These are phyloP conservation scores for Bellardia bayeri DNA, from an alignment of 2,888 invertebrate genomes.

Conservation along the genomic window DNA sequence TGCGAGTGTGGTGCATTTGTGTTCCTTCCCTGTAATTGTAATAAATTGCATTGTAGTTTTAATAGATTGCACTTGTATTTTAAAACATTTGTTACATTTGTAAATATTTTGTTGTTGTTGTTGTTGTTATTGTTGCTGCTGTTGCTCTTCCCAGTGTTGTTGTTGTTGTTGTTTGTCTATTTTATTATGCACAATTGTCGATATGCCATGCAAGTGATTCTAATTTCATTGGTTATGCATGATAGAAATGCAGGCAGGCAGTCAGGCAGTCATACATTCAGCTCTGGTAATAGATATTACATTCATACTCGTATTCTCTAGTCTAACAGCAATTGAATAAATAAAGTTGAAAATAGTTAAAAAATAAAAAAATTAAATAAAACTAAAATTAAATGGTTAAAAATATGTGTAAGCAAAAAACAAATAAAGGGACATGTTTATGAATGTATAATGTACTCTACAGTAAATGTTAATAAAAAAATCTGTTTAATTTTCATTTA, in stretches of 20 bases:
- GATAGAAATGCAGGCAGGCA: slow-evolving; percentile 61
- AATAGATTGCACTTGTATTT: slow-evolving; percentile 63
- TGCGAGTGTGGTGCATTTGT: slow-evolving; percentile 4
- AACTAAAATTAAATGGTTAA: slow-evolving; percentile 41
- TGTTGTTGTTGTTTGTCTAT: slow-evolving; percentile 32
- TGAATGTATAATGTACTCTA: neutral
- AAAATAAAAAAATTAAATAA: neutral
- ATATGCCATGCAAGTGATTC: slow-evolving; percentile 67
- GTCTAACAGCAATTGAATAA: slow-evolving; percentile 28
- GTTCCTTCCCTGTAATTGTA: slow-evolving; percentile 51
- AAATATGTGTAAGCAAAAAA: slow-evolving; percentile 2
- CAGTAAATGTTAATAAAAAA: too few species aligned
- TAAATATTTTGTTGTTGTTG: slow-evolving; percentile 36
- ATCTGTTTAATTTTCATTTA: too few species aligned
- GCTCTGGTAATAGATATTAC: slow-evolving; percentile 36
- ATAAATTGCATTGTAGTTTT: slow-evolving; percentile 63
- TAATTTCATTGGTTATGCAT: slow-evolving; percentile 73
- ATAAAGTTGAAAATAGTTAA: slow-evolving; percentile 52
- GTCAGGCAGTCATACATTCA: slow-evolving; percentile 32
- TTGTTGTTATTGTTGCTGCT: neutral
- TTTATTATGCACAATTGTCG: slow-evolving; percentile 66
- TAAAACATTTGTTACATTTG: slow-evolving; percentile 59
- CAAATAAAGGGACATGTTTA: neutral
- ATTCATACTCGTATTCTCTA: slow-evolving; percentile 10
- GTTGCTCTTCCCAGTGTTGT: neutral